phyloP scores from a whole-genome alignment of 2,113 vertebrate species.

The Ammodytes dubius region DNA sequence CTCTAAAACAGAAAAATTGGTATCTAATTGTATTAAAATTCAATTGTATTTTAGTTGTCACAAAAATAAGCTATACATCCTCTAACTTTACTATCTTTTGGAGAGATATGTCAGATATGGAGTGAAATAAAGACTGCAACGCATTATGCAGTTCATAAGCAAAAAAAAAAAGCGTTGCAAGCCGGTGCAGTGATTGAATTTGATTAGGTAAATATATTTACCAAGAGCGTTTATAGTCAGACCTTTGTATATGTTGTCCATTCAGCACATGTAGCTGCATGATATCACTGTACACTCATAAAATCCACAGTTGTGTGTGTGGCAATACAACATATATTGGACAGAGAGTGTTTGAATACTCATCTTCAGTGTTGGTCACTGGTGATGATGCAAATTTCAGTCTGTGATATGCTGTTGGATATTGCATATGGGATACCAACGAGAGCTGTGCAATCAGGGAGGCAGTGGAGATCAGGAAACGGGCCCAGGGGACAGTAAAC shows the following conservation, averaged over 20 bases:
- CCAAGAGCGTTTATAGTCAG: not conserved
- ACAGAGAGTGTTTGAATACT: not conserved
- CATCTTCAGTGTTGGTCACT: not conserved
- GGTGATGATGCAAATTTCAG: not conserved
- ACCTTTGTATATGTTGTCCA: not conserved
- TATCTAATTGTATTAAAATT: not conserved
- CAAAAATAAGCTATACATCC: not conserved
- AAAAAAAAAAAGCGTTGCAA: not conserved
- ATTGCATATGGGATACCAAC: not conserved
- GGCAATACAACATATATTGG: too few species aligned
- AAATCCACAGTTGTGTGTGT: not conserved
- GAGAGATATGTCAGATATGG: not conserved
- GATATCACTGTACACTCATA: not conserved
- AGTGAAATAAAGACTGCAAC: not conserved
- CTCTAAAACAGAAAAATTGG: not conserved
- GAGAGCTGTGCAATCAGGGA: not conserved
- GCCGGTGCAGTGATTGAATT: not conserved
- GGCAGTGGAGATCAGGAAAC: not conserved
- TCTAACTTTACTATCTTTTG: not conserved
- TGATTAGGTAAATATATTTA: not conserved
- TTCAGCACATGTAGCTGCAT: not conserved
- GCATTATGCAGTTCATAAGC: not conserved
- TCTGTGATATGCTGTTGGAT: not conserved
- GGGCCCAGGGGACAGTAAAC: too few species aligned
- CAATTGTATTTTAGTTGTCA: not conserved